These are phyloP conservation scores for Ctenopoma multispine DNA, from an alignment of 2,797 vertebrate species.

Conservation along the genomic window DNA sequence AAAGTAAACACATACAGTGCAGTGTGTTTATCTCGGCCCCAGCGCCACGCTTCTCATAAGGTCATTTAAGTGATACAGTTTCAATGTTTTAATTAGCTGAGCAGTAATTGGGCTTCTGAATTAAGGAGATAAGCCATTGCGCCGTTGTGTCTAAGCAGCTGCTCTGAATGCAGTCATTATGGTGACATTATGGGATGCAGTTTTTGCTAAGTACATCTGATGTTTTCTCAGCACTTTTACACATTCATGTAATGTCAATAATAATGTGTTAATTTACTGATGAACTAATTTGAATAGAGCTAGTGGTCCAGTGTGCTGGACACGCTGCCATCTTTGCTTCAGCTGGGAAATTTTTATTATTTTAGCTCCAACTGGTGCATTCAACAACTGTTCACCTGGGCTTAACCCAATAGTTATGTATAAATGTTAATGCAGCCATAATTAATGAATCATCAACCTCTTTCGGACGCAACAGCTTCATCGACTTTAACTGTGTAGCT, in stretches of 20 bases:
- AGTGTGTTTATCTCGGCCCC: conserved; percentile 46
- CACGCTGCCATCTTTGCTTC: conserved; percentile 26
- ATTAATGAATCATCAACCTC: not conserved
- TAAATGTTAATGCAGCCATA: conserved; percentile 7
- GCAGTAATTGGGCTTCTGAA: conserved; percentile 73
- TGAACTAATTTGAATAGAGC: conserved; percentile 48
- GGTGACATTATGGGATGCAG: conserved; percentile 43
- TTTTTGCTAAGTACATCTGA: conserved; percentile 61
- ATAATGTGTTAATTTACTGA: conserved; percentile 47
- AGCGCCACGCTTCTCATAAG: conserved; percentile 37
- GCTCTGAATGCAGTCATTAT: conserved; percentile 54
- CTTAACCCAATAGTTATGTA: not conserved
- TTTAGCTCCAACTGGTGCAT: conserved; percentile 9
- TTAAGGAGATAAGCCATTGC: conserved; percentile 71
- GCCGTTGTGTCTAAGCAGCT: conserved; percentile 37
- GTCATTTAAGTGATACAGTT: conserved; percentile 61
- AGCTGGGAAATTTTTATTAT: conserved; percentile 45
- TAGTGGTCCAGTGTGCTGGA: conserved; percentile 23
- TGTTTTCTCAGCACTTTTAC: conserved; percentile 45
- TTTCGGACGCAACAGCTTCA: not conserved
- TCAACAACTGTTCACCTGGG: conserved; percentile 23
- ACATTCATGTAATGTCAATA: conserved; percentile 41
- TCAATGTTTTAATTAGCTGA: conserved; percentile 74
- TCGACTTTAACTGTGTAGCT: not conserved
- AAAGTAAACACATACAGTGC: conserved; percentile 34